Evolutionary conservation across 2,888 invertebrate species (phyloP).

Genomic region (Sarcophaga rosellei): DNA sequence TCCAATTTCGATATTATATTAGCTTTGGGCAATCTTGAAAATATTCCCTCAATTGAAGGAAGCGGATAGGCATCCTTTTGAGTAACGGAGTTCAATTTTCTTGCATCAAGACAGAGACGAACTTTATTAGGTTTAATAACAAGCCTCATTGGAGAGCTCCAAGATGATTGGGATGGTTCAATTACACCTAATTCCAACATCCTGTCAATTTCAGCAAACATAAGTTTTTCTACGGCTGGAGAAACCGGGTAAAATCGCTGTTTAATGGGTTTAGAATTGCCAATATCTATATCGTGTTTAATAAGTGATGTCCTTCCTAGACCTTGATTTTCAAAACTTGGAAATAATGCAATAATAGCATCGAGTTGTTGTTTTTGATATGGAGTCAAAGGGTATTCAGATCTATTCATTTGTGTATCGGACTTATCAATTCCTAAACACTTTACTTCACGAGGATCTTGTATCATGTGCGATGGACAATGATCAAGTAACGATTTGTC

Average conservation of each 20-base stretch:
- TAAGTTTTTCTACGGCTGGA: slow-evolving; percentile 35
- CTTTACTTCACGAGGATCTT: background rate
- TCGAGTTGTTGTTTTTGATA: background rate
- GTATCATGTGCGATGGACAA: background rate
- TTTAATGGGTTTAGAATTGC: slow-evolving; percentile 31
- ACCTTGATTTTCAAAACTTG: slow-evolving; percentile 16
- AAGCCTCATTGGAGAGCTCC: slow-evolving; percentile 52
- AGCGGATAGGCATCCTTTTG: slow-evolving; percentile 52
- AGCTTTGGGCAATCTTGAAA: slow-evolving; percentile 52
- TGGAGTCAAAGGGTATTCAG: background rate
- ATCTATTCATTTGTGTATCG: too few species aligned
- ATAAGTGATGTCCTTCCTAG: slow-evolving; percentile 15
- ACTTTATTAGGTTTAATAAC: slow-evolving; percentile 55
- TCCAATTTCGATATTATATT: slow-evolving; percentile 58
- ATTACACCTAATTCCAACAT: slow-evolving; percentile 31
- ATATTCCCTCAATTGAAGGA: slow-evolving; percentile 55
- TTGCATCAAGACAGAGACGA: slow-evolving; percentile 48
- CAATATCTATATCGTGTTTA: slow-evolving; percentile 39
- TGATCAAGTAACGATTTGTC: background rate
- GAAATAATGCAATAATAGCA: slow-evolving; percentile 4
- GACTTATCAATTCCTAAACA: background rate
- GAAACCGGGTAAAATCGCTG: slow-evolving; percentile 47
- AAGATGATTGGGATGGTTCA: slow-evolving; percentile 7
- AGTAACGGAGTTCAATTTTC: slow-evolving; percentile 53
- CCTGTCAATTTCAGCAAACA: slow-evolving; percentile 34